Conservation (phyloP, 2,888 invertebrate genomes). For the Hemicrepidius hirtus region DNA sequence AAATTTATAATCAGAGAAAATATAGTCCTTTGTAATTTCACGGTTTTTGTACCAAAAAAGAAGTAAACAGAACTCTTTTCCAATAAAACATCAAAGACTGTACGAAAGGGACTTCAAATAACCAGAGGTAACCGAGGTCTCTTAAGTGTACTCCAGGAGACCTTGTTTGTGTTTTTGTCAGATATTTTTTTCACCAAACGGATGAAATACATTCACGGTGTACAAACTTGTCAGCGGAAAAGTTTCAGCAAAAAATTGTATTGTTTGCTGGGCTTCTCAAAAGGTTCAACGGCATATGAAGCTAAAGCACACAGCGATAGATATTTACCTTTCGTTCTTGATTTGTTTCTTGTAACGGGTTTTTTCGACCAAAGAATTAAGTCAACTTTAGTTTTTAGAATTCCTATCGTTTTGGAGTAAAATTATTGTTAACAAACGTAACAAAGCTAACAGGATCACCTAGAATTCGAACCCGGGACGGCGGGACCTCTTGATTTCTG, state of each 20-base stretch:
- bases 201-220: constrained; percentile 42
- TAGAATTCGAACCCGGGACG: too few relatives aligned
- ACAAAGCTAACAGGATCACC: too few relatives aligned
- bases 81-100: constrained; percentile 47
- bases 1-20: constrained; percentile 8
- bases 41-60: constrained; percentile 5
- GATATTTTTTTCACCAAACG: constrained; percentile 47
- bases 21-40: constrained; percentile 28
- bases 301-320: constrained; percentile 9
- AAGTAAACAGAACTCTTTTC: constrained; percentile 37
- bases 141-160: constrained; percentile 50
- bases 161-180: constrained; percentile 49
- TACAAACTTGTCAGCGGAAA: constrained; percentile 42
- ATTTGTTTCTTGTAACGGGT: constrained; percentile 16
- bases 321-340: constrained; percentile 28
- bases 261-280: constrained; percentile 28
- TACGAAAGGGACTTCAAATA: constrained; percentile 40
- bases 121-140: constrained; percentile 45
- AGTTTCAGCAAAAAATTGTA: constrained; percentile 43
- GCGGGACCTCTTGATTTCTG: too few relatives aligned
- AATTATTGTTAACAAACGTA: too few relatives aligned
- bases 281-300: constrained; percentile 21
- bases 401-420: too few relatives aligned
- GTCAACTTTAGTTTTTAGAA: constrained; percentile 3
- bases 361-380: constrained; percentile 4